Evolutionary conservation across 2,888 invertebrate species (phyloP).

Genomic region (Cryptus viduatorius): DNA sequence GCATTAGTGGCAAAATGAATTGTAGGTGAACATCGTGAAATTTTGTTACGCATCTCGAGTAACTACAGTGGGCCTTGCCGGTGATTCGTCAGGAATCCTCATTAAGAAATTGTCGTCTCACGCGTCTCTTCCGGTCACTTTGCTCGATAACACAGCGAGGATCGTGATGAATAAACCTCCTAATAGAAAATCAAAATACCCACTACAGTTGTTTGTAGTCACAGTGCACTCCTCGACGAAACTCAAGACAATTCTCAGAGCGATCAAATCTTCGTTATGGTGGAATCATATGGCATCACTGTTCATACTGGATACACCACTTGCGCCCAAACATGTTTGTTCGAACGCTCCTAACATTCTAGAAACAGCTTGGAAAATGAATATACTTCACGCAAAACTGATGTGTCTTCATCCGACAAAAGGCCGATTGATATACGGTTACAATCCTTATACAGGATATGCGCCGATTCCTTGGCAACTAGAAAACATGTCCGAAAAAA

Average conservation of each 20-base stretch:
- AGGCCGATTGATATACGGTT: slow-evolving; percentile 61
- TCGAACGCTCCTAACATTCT: slow-evolving; percentile 57
- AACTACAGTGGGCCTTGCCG: slow-evolving; percentile 13
- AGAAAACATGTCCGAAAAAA: background rate
- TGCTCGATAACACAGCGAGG: background rate
- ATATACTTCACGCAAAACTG: slow-evolving; percentile 64
- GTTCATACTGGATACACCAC: slow-evolving; percentile 47
- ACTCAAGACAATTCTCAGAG: background rate
- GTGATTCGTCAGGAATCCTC: background rate
- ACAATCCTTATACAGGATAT: slow-evolving; percentile 65
- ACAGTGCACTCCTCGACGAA: background rate
- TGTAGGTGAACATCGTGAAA: slow-evolving; percentile 30
- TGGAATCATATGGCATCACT: slow-evolving; percentile 69
- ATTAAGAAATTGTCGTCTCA: background rate
- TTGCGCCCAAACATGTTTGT: slow-evolving; percentile 47
- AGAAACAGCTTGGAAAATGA: slow-evolving; percentile 61
- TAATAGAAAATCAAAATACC: background rate
- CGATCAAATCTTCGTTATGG: slow-evolving; percentile 42
- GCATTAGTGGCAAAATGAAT: background rate
- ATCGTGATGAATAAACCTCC: background rate
- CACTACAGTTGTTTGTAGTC: background rate
- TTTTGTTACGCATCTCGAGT: slow-evolving; percentile 13
- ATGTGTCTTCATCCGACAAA: slow-evolving; percentile 55
- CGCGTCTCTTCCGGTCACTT: background rate
- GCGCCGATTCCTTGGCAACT: slow-evolving; percentile 65